Evolutionary conservation across 2,888 invertebrate species (phyloP).

Genomic region (Scaptomyza parva): DNA sequence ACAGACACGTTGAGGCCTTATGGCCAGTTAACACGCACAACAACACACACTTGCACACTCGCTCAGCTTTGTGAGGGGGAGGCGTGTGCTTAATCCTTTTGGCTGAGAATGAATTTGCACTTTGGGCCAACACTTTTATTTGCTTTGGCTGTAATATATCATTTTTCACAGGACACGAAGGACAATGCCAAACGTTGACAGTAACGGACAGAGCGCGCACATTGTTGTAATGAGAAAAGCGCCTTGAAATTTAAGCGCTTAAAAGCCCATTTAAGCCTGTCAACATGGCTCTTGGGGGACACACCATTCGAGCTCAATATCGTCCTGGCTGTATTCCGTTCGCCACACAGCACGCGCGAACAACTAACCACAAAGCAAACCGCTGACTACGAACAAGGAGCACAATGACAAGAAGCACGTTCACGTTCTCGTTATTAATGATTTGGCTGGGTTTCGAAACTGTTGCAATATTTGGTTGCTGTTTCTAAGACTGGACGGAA

Average conservation of each 20-base stretch:
- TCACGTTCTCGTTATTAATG: constrained; percentile 56
- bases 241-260: constrained; percentile 64
- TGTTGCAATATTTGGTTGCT: constrained; percentile 22
- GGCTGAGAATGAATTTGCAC: constrained; percentile 51
- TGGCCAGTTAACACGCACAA: constrained; percentile 56
- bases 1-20: constrained; percentile 37
- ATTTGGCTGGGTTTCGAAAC: constrained; percentile 41
- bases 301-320: constrained; percentile 19
- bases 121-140: constrained; percentile 50
- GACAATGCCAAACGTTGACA: constrained; percentile 34
- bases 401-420: constrained; percentile 22
- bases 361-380: constrained; percentile 22
- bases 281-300: constrained; percentile 50
- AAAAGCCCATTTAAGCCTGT: constrained; percentile 61
- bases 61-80: neutral
- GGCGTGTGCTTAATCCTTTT: constrained; percentile 51
- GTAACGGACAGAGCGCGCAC: neutral
- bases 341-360: constrained; percentile 45
- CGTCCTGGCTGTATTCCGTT: constrained; percentile 19
- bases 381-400: constrained; percentile 37
- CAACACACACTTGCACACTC: constrained; percentile 2
- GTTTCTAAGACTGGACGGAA: constrained; percentile 58
- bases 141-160: constrained; percentile 49
- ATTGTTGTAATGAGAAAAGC: constrained; percentile 48
- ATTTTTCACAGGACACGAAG: constrained; percentile 41